Percentiles rank a stretch among this genome's conserved stretches.
These are phyloP conservation scores for Jacana jacana DNA, from an alignment of 2,113 vertebrate genomes.

Conservation along the genomic window DNA sequence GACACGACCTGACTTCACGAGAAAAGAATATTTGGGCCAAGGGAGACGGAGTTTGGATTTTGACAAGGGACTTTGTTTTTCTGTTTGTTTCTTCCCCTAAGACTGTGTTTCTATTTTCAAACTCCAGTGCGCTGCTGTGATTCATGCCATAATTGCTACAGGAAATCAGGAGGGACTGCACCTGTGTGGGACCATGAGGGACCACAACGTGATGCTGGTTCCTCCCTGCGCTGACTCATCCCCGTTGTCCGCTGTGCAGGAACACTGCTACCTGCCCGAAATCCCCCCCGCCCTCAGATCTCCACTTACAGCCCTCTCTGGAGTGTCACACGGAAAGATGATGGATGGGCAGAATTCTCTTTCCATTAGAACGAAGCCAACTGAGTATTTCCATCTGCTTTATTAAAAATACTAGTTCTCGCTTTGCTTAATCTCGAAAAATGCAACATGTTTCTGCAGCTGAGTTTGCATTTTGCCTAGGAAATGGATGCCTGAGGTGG, in stretches of 20 bases:
- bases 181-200: neutral
- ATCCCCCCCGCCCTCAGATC: neutral
- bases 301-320: neutral
- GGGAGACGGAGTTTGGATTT: neutral
- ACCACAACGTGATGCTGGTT: neutral
- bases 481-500: neutral
- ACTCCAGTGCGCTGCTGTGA: neutral
- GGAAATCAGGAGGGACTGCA: slow-evolving; percentile 31
- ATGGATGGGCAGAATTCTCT: slow-evolving; percentile 30
- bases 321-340: neutral
- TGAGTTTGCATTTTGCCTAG: slow-evolving; percentile 27
- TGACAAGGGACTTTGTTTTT: neutral
- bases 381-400: slow-evolving; percentile 26
- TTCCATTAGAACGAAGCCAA: slow-evolving; percentile 28
- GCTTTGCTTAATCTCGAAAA: slow-evolving; percentile 40
- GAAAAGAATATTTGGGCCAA: neutral
- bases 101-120: slow-evolving; percentile 11
- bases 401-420: slow-evolving; percentile 29
- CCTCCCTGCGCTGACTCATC: neutral
- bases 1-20: neutral
- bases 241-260: neutral
- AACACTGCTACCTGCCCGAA: neutral
- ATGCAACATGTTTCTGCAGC: slow-evolving; percentile 12
- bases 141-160: slow-evolving; percentile 1
- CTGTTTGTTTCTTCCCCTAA: slow-evolving; percentile 19